Conservation (phyloP, 2,888 invertebrate genomes). For the Orchestes rusci region DNA sequence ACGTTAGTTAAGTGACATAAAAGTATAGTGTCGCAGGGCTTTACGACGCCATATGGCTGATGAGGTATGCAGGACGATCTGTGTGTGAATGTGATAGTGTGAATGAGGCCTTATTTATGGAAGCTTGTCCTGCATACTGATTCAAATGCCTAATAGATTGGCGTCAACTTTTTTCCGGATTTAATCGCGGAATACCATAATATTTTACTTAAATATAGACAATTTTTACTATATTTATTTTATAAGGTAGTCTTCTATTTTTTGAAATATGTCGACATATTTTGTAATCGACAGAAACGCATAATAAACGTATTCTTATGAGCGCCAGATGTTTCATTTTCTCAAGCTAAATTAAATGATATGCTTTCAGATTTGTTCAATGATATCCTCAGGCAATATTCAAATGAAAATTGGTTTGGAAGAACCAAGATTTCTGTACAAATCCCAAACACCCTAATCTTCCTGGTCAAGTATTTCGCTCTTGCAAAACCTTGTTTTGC, state of each 20-base stretch:
- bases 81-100: slow-evolving; percentile 30
- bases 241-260: slow-evolving; percentile 15
- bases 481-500: too few species aligned
- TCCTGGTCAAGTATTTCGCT: too few species aligned
- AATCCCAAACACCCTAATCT: too few species aligned
- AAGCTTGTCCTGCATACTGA: slow-evolving; percentile 42
- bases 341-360: too few species aligned
- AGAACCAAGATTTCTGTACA: too few species aligned
- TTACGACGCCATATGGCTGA: too few species aligned
- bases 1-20: too few species aligned
- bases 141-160: neutral
- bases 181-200: slow-evolving; percentile 18
- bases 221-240: slow-evolving; percentile 17
- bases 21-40: too few species aligned
- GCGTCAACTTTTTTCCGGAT: neutral
- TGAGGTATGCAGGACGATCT: slow-evolving; percentile 42
- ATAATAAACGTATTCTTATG: slow-evolving; percentile 14
- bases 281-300: slow-evolving; percentile 13
- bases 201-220: slow-evolving; percentile 13
- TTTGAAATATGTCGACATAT: slow-evolving; percentile 19
- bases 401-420: too few species aligned
- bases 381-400: too few species aligned
- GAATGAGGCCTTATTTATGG: slow-evolving; percentile 35
- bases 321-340: neutral
- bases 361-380: too few species aligned